Evolutionary conservation across 1,140 invertebrate genomes (phyloP), one percentile per base, ranked within the genome.

Genomic region (Plutomurus gul): DNA sequence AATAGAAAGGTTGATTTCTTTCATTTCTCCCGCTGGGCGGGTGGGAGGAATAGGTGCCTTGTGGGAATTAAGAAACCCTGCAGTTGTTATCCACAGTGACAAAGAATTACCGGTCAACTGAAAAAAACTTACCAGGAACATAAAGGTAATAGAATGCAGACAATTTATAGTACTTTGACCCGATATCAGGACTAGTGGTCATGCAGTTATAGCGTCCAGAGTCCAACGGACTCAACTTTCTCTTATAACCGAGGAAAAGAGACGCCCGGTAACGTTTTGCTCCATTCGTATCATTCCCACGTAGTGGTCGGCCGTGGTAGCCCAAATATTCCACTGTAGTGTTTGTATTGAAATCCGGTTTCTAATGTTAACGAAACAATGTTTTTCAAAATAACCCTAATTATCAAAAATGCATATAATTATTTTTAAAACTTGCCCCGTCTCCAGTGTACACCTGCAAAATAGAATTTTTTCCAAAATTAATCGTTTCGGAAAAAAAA

Each of bases 131-230:
- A 74, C 71, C 71, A 11, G 77, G 77, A 20, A 79, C 77, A 46
- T 51, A 79, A 20, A 79, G 8, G 25, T 79, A 72, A 33, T 75
- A 79, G 43, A 60, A 79, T 30, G 77, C 77, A 43, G 77, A 79
- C 1, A 79, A n/a, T 27, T 71, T 79, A 20, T 79, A 73, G 16
- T 51, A 79, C 30, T 75, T 79, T n/a, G 47, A 56, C 8, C 72
- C 77, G 13, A 46, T 75, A 56, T 79, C 77, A 1, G 77, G 77
- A 25, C 39, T 51, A n/a, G 71, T 72, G 7, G 77, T 79, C 71
- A 79, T 56, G 13, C 77, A 79, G n/a, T 79, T 79, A 22, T 79
- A 79, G 1, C 77, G 16, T 10, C 77, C 77, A n/a, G 77, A 73
- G 33, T 79, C 77, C 10, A 36, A 33, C 4, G 71, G 49, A 16